Evolutionary conservation across 2,888 invertebrate genomes (phyloP), one percentile per base, ranked within the genome.

Genomic region (Pollenia labialis): DNA sequence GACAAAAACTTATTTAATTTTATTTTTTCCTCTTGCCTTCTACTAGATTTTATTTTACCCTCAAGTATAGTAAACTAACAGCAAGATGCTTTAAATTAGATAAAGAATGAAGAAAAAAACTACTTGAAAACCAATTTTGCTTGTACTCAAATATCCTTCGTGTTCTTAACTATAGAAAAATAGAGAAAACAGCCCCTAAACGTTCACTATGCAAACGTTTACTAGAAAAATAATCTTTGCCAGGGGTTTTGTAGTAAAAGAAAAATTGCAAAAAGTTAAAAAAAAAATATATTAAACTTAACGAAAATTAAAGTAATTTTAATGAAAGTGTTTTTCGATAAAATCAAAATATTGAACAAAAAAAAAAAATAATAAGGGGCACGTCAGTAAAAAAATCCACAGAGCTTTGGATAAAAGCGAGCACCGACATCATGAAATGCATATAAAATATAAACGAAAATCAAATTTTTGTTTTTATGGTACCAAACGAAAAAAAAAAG

Each of bases 261-360:
- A 16, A 54, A n/a, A 50, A 14, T 1, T 8, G 9, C 40, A 50
- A 66, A 46, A 23, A 58, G 11, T 8, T 3, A 58, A 48, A 62
- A 58, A 76, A 11, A 11, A 72, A 52, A 62, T 52, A 62, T 52
- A 75, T 48, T 48, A 18, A 32, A 64, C 18, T 62, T 71, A 80
- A 66, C 56, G 74, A 81, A 88, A 89, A 89, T 86, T 87, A 88
- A 89, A 89, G 89, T 89, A 89, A 89, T 89, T 90, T 89, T 89
- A 90, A 90, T 90, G 90, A 90, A 90, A 90, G 90, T 90, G 90
- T 90, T 90, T 89, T 89, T 88, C 89, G 90, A 90, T 90, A 90
- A 89, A 90, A 90, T 90, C 90, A 89, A 89, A 85, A 86, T 75
- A 82, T 75, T 32, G 32, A 23, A 23, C 4, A 32, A 79, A 11